These are phyloP conservation scores for Poecilus cupreus DNA, from an alignment of 2,888 invertebrate species.

Conservation along the genomic window DNA sequence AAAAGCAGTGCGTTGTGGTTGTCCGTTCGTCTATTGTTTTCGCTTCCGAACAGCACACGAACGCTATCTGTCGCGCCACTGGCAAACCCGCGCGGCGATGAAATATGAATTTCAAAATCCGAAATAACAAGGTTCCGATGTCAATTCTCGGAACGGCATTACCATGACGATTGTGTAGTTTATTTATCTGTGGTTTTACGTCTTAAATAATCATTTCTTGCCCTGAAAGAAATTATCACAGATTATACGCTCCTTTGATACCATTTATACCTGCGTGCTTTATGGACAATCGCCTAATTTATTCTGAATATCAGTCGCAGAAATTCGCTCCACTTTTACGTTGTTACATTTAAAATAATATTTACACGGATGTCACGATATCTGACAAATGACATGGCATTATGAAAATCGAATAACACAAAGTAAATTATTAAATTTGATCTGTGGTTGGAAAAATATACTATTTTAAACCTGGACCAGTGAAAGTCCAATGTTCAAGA, in stretches of 20 bases:
- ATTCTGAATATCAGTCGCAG: background rate
- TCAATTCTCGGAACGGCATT: conserved; percentile 30
- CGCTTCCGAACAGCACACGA: conserved; percentile 21
- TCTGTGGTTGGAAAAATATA: background rate
- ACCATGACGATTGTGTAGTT: background rate
- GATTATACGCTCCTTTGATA: conserved; percentile 35
- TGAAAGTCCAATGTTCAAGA: background rate
- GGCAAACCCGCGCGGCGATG: conserved; percentile 10
- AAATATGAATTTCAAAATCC: conserved; percentile 48
- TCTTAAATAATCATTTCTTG: background rate
- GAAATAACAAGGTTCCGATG: conserved; percentile 32
- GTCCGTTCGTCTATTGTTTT: conserved; percentile 39
- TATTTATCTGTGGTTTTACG: conserved; percentile 23
- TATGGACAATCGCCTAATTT: conserved; percentile 9
- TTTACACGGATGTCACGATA: conserved; percentile 15
- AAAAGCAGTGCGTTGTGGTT: conserved; percentile 32
- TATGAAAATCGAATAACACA: background rate
- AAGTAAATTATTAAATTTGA: background rate
- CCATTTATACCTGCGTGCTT: background rate
- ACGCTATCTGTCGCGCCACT: conserved; percentile 31
- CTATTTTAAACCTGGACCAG: background rate
- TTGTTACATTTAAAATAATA: background rate
- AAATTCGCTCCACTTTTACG: conserved; percentile 14
- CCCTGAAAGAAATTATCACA: background rate
- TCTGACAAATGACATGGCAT: background rate